Conservation (phyloP, 2,888 invertebrate genomes). For the Cryptocephalus moraei region DNA sequence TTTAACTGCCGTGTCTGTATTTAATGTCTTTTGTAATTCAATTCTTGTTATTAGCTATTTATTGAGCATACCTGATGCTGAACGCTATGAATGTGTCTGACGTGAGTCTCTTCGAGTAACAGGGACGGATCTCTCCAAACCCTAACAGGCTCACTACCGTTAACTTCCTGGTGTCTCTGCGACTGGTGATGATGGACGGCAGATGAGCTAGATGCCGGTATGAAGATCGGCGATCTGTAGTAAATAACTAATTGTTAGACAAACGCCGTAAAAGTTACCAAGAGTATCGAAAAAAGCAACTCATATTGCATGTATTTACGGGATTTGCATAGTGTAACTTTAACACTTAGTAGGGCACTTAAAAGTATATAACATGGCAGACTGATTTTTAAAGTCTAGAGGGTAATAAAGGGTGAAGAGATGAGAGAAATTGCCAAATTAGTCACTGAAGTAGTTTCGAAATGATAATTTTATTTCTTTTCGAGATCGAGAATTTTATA, state of each 20-base stretch:
- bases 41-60: background rate
- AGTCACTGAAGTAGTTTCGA: background rate
- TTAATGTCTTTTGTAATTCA: no score
- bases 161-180: slow-evolving; percentile 13
- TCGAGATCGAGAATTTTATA: no score
- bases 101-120: slow-evolving; percentile 42
- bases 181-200: slow-evolving; percentile 6
- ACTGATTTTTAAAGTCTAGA: no score
- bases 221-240: slow-evolving; percentile 28
- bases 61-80: slow-evolving; percentile 20
- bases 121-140: slow-evolving; percentile 50
- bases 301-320: no score
- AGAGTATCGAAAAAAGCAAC: no score
- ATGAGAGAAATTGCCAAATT: background rate
- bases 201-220: slow-evolving; percentile 15
- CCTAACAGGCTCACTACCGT: slow-evolving; percentile 30
- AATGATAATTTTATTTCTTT: no score
- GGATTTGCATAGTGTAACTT: no score
- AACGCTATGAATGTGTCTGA: slow-evolving; percentile 46
- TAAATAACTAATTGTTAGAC: no score
- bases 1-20: no score
- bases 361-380: no score
- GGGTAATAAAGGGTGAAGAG: slow-evolving; percentile 1
- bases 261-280: no score
- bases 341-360: no score